Evolutionary conservation across 2,113 vertebrate genomes (phyloP).

Genomic region (Athene noctua): DNA sequence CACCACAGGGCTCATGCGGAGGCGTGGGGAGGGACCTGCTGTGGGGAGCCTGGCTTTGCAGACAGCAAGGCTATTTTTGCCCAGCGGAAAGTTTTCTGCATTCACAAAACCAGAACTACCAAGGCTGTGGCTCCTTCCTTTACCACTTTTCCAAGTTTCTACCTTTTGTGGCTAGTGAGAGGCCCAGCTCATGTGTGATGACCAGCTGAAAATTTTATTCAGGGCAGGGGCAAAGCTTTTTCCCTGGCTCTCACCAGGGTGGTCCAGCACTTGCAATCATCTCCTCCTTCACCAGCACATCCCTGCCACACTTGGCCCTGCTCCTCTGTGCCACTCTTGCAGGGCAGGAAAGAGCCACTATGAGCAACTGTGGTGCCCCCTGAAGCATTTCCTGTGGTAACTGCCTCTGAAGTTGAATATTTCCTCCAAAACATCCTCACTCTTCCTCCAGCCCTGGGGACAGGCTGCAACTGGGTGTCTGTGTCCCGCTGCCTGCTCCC

Average conservation of each 20-base stretch:
- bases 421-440: conserved; percentile 4
- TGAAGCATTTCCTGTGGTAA: background rate
- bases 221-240: background rate
- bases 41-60: background rate
- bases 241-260: background rate
- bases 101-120: background rate
- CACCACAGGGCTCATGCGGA: rapidly evolving
- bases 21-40: background rate
- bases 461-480: background rate
- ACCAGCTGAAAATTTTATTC: rapidly evolving
- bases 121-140: background rate
- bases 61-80: background rate
- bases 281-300: background rate
- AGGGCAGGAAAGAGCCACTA: background rate
- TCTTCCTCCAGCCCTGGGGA: background rate
- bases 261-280: background rate
- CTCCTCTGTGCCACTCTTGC: background rate
- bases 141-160: background rate
- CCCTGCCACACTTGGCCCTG: background rate
- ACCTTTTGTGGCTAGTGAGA: background rate
- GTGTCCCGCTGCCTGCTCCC: background rate
- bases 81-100: background rate
- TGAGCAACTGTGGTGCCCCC: background rate
- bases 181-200: rapidly evolving
- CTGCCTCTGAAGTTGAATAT: background rate